Conservation (phyloP, 2,113 vertebrate genomes). For the Gavia stellata region DNA sequence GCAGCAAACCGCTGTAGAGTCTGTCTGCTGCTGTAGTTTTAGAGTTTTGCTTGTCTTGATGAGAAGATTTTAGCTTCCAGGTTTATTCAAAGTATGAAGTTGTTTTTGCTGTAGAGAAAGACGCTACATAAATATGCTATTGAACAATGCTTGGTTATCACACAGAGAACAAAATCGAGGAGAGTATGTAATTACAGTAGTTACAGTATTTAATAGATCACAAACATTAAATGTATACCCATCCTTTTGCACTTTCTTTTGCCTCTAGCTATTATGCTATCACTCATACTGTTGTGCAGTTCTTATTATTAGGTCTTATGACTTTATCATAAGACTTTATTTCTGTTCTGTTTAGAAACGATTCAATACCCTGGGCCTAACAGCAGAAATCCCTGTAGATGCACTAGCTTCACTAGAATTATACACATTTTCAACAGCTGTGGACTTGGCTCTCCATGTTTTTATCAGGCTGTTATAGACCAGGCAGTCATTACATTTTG, state of each 20-base stretch:
- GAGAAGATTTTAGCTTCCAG: background rate
- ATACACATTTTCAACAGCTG: background rate
- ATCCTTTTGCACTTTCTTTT: background rate
- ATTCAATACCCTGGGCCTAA: background rate
- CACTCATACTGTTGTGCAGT: background rate
- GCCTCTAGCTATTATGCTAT: background rate
- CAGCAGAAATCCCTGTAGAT: background rate
- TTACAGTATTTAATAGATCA: background rate
- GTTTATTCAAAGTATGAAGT: background rate
- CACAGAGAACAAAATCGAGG: background rate
- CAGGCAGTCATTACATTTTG: background rate
- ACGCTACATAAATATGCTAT: background rate
- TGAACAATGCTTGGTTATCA: background rate
- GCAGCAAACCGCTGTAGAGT: background rate
- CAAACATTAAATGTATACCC: background rate
- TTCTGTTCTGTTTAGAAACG: background rate
- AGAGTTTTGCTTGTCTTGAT: background rate
- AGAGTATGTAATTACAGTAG: slow-evolving; percentile 3
- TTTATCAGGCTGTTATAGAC: background rate
- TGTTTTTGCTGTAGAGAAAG: background rate
- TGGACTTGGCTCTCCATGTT: background rate
- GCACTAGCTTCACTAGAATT: background rate
- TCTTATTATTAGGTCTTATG: background rate
- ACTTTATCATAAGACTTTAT: background rate
- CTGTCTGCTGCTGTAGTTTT: background rate